Evolutionary conservation across 2,888 invertebrate genomes (phyloP), one percentile per base, ranked within the genome.

Genomic region (Eremobia ochroleuca): DNA sequence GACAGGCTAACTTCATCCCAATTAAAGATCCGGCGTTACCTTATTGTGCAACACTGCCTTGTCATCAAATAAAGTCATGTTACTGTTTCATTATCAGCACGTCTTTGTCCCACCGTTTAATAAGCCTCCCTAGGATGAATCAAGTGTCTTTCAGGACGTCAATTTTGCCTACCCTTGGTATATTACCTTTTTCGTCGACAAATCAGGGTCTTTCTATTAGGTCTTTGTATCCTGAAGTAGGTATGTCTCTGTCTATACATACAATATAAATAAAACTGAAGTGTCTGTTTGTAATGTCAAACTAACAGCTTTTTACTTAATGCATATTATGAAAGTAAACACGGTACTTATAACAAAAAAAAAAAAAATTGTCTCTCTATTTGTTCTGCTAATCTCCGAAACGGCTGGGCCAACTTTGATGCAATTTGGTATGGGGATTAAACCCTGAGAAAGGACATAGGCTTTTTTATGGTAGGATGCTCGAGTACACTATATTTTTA

Each of bases 1-100:
- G 58, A 61, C 52, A 62, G 13, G 43, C 83, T 76, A 70, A 79
- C 75, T 84, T 84, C 77, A 82, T 84, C 82, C 84, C 79, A 76
- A 84, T 84, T 76, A 86, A 69, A 77, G 76, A 77, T 72, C 37
- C 52, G 34, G 31, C 76, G n/a, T 62, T 65, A 21, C 25, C n/a
- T 55, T 40, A 64, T 79, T 77, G 70, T 77, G 34, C 43, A 76
- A 78, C 46, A 70, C 34, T 61, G 76, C 69, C 28, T 70, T 40
- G 64, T 77, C 79, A 79, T 77, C 76, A 67, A 83, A 85, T 85
- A 76, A 76, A 73, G 74, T 75, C 76, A 64, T 72, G 72, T 68
- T 75, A 75, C 55, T 61, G 76, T 73, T 85, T 78, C 62, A 76
- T 83, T 78, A 74, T 34, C 62, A 34, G 59, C 37, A 28, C 52